A percentile compares a stretch with the other conserved stretches of the same genome.
Conservation (phyloP, 2,888 invertebrate genomes). For the Cylindroiulus punctatus region DNA sequence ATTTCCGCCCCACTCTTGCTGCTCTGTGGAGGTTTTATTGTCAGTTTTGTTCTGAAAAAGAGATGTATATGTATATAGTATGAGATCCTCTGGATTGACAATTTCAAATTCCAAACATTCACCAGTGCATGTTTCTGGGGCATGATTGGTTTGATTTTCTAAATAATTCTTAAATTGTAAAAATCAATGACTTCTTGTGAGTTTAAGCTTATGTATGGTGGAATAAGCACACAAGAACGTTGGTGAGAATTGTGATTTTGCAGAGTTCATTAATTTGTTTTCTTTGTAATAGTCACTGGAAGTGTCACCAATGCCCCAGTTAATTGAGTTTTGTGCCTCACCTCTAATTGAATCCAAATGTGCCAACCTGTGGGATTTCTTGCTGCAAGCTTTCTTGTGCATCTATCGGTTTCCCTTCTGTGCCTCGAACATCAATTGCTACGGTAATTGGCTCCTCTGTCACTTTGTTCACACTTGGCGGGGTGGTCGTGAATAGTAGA, state of each 20-base stretch:
- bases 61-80: not conserved
- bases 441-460: not conserved
- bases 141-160: no score
- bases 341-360: slow-evolving; percentile 55
- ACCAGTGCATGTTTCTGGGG: no score
- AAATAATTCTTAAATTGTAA: no score
- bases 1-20: not conserved
- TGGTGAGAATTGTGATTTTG: no score
- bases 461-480: not conserved
- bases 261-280: no score
- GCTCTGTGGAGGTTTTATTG: not conserved
- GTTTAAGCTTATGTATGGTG: no score
- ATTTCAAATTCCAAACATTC: no score
- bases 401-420: not conserved
- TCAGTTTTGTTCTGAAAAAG: not conserved
- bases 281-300: not conserved
- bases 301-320: slow-evolving; percentile 8
- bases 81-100: no score
- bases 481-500: not conserved
- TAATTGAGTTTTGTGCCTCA: slow-evolving; percentile 26
- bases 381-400: not conserved
- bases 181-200: no score
- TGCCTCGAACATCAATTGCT: not conserved
- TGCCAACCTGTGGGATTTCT: slow-evolving; percentile 50
- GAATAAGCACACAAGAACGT: no score